Conservation (phyloP, 1,140 invertebrate species). For the Tetramorium alpestre region DNA sequence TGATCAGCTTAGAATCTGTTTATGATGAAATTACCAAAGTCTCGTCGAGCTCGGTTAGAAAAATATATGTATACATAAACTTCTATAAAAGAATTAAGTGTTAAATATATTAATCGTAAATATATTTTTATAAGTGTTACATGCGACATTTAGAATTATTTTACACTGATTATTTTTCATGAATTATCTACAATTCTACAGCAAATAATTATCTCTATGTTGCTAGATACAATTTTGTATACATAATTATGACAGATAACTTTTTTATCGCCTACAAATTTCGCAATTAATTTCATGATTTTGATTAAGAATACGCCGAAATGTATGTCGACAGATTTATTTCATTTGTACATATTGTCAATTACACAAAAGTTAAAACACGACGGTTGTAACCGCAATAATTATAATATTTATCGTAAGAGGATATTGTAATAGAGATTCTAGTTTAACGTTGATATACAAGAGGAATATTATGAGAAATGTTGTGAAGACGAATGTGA, state of each 20-base stretch:
- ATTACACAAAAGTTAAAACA: slow-evolving; percentile 45
- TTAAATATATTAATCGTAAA: slow-evolving; percentile 22
- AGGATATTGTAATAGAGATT: neutral
- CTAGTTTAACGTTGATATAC: slow-evolving; percentile 6
- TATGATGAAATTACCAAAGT: neutral
- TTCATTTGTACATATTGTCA: slow-evolving; percentile 57
- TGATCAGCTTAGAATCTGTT: slow-evolving; percentile 6
- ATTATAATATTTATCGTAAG: slow-evolving; percentile 23
- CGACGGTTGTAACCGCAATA: neutral
- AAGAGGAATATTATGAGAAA: neutral
- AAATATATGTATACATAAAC: neutral
- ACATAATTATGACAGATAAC: neutral
- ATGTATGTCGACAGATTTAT: neutral
- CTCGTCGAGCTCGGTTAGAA: neutral
- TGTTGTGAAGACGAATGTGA: slow-evolving; percentile 28
- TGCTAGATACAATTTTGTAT: neutral
- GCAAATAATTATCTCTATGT: neutral
- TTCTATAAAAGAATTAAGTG: slow-evolving; percentile 16
- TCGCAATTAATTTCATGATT: neutral
- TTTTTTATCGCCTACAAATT: neutral
- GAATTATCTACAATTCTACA: neutral
- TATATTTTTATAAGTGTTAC: slow-evolving; percentile 44
- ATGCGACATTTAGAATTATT: slow-evolving; percentile 37
- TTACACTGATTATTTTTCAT: neutral
- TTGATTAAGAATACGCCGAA: neutral